Conservation (phyloP, 2,113 vertebrate genomes). For the Talpa occidentalis region DNA sequence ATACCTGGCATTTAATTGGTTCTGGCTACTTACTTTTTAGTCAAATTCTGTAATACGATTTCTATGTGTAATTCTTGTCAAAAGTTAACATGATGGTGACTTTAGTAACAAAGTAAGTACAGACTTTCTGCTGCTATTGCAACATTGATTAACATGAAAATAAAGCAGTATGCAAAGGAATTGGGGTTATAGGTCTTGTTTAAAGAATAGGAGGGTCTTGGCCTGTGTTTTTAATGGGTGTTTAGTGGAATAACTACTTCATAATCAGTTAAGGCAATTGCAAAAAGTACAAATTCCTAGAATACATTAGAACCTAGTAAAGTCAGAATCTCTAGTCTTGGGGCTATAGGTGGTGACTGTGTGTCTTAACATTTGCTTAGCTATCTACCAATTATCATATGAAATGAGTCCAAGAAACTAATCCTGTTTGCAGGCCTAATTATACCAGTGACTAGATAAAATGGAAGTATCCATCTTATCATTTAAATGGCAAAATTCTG, state of each 20-base stretch:
- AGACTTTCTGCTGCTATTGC: neutral
- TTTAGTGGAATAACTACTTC: neutral
- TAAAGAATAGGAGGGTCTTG: neutral
- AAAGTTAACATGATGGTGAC: neutral
- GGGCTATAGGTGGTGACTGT: neutral
- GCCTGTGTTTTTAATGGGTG: neutral
- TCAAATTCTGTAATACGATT: neutral
- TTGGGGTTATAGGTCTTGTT: neutral
- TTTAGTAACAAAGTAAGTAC: neutral
- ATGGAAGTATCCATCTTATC: neutral
- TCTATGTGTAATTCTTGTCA: neutral
- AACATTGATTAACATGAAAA: neutral
- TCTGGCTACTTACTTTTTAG: neutral
- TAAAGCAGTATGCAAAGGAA: neutral
- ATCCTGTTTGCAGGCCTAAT: neutral
- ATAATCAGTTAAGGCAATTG: neutral
- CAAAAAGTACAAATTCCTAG: neutral
- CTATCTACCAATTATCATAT: neutral
- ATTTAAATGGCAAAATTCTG: constrained; percentile 22
- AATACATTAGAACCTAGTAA: neutral
- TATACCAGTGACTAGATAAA: neutral
- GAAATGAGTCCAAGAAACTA: neutral
- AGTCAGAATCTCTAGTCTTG: neutral
- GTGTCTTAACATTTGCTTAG: neutral
- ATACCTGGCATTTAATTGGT: neutral